Evolutionary conservation across 2,888 invertebrate species (phyloP), one percentile per base, ranked within the genome.

Genomic region (Leptopilina drosophilae): DNA sequence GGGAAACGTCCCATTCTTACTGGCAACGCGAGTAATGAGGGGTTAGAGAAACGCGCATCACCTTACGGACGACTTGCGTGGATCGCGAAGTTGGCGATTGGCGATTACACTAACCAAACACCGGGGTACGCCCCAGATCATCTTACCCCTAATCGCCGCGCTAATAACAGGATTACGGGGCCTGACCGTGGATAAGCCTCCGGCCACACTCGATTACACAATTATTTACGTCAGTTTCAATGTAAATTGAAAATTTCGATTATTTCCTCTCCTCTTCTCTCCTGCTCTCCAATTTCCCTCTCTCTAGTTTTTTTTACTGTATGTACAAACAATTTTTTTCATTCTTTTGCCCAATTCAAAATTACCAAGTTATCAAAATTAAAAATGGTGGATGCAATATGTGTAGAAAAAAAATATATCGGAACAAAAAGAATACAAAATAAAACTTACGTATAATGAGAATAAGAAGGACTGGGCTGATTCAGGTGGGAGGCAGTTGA

Each of bases 51-150:
- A 49, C 49, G 49, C 77, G 67, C 77, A 82, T 81, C 80, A 76
- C 77, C 81, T 76, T 78, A 79, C 82, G 49, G 82, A 86, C 80
- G 49, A 49, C 49, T 49, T 79, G 84, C 84, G 84, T 82, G 87
- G 86, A 90, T 88, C 87, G 49, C 49, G 11, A 49, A 84, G 88
- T 88, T 89, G 88, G 87, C 83, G 89, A 91, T 91, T 89, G 90
- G 85, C 89, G 91, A 91, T 91, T 90, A 90, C 90, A 89, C 89
- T 91, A 91, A 91, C 91, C 90, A 91, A 91, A 91, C 90, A 91
- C 88, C 86, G 88, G 87, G 90, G 88, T 87, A 85, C 91, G 91
- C 91, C 91, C 89, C 91, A 87, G 88, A 90, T 88, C 89, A 89
- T 90, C 89, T 85, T 49, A 86, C 83, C 87, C 89, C 91, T 91